Evolutionary conservation across 2,797 vertebrate species (phyloP).

Genomic region (Labroides dimidiatus): DNA sequence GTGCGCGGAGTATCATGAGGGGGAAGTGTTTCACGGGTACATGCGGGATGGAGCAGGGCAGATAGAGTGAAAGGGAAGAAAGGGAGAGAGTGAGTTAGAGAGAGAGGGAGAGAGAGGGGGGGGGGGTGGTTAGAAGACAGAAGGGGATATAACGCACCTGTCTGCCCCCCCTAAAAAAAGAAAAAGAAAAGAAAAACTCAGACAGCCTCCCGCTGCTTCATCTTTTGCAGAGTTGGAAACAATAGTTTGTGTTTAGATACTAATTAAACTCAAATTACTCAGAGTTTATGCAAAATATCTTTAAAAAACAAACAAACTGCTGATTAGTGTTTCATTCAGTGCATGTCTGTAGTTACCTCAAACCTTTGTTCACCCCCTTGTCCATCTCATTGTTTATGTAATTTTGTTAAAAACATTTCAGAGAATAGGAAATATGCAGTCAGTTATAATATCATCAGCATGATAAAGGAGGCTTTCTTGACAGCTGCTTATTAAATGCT

Average conservation of each 20-base stretch:
- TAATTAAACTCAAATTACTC: not conserved
- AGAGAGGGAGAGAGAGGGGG: conserved; percentile 16
- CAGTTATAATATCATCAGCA: conserved; percentile 39
- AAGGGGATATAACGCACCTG: conserved; percentile 62
- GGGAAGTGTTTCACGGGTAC: conserved; percentile 9
- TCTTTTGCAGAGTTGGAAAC: conserved; percentile 33
- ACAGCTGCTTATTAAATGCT: conserved; percentile 52
- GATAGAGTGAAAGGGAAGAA: not conserved
- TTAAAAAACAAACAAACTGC: conserved; percentile 2
- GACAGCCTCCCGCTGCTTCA: conserved; percentile 33
- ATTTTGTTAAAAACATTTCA: conserved; percentile 15
- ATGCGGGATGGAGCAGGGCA: conserved; percentile 18
- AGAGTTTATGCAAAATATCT: not conserved
- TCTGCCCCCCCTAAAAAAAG: conserved; percentile 6
- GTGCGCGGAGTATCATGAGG: conserved; percentile 9
- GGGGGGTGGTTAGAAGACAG: conserved; percentile 36
- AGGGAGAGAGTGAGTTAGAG: not conserved
- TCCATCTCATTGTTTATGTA: conserved; percentile 8
- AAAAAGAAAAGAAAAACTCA: not conserved
- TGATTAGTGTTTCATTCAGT: conserved; percentile 2
- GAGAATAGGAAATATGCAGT: conserved; percentile 15
- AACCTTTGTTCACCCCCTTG: not conserved
- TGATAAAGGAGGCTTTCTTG: conserved; percentile 33
- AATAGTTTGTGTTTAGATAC: conserved; percentile 27
- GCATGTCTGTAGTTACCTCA: not conserved